Percentiles rank a stretch among this genome's conserved stretches.
These are phyloP conservation scores for Brachionus sp. DNA, from an alignment of 1,140 invertebrate genomes.

Conservation along the genomic window DNA sequence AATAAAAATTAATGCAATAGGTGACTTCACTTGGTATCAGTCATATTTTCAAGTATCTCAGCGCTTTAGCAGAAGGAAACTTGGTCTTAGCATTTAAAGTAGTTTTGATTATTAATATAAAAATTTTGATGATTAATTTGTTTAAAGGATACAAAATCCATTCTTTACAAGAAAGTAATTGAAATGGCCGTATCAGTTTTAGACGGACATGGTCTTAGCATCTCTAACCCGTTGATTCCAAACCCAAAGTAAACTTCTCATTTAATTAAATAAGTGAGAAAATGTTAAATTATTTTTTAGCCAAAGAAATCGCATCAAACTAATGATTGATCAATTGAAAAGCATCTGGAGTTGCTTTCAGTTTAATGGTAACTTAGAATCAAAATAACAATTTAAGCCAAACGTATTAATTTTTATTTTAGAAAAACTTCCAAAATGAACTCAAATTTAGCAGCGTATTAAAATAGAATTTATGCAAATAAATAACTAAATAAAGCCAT, in stretches of 20 bases:
- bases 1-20: background rate
- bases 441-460: background rate
- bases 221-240: background rate
- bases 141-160: background rate
- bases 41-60: background rate
- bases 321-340: background rate
- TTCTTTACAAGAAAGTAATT: background rate
- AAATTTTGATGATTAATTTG: background rate
- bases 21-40: background rate
- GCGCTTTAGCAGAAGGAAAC: constrained; percentile 30
- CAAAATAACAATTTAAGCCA: background rate
- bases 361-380: constrained; percentile 22
- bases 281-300: background rate
- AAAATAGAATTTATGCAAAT: background rate
- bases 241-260: background rate
- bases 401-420: background rate
- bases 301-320: background rate
- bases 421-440: constrained; percentile 28
- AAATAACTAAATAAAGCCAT: background rate
- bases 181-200: background rate
- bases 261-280: background rate
- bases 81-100: constrained; percentile 24
- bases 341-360: background rate
- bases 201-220: background rate
- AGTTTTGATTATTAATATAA: background rate